phyloP scores from a whole-genome alignment of 2,888 invertebrate genomes.

The Pammene fasciana region DNA sequence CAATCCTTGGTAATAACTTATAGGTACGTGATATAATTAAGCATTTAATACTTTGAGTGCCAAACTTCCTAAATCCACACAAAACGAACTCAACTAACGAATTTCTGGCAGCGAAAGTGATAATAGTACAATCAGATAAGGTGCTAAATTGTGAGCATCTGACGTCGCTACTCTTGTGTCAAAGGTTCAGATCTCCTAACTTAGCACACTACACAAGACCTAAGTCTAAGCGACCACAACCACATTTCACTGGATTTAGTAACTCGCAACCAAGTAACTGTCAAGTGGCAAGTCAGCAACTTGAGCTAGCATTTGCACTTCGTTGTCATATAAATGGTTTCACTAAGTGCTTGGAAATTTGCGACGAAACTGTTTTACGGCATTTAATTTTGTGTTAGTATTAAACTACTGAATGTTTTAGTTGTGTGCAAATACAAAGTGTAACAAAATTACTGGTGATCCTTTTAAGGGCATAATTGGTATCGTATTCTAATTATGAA shows the following conservation, averaged over 20 bases:
- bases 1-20: no score
- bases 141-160: background rate
- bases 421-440: no score
- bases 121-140: background rate
- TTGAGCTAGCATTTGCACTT: conserved; percentile 19
- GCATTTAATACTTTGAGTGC: no score
- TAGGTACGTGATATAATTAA: no score
- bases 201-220: conserved; percentile 3
- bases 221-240: conserved; percentile 20
- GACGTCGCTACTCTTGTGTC: background rate
- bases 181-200: background rate
- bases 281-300: conserved; percentile 35
- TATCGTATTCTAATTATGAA: no score
- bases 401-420: no score
- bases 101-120: no score
- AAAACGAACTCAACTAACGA: no score
- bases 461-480: no score
- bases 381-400: background rate
- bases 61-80: no score
- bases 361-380: background rate
- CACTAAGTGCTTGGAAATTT: conserved; percentile 15
- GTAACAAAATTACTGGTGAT: no score
- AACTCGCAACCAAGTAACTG: conserved; percentile 8
- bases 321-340: conserved; percentile 17
- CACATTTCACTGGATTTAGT: conserved; percentile 26